These are phyloP conservation scores for Lasioglossum oenotherae DNA, from an alignment of 2,888 invertebrate species.

Conservation along the genomic window DNA sequence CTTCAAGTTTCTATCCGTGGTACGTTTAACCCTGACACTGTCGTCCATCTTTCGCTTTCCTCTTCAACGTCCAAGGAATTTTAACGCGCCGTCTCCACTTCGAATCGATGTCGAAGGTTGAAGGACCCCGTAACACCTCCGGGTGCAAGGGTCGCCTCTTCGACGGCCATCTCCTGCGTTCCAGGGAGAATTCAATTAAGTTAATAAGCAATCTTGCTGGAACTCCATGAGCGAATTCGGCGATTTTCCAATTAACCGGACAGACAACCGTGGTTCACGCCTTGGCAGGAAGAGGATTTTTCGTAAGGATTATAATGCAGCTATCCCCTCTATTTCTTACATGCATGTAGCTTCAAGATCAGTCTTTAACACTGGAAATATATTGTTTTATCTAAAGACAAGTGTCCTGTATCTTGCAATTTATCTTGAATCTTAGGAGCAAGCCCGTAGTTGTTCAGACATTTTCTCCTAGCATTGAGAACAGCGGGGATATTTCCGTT, in stretches of 20 bases:
- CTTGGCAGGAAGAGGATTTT: background rate
- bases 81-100: background rate
- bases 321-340: background rate
- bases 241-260: conserved; percentile 20
- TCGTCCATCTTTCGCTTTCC: background rate
- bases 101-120: conserved; percentile 4
- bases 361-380: background rate
- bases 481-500: background rate
- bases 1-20: too few relatives aligned
- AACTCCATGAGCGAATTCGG: background rate
- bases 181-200: conserved; percentile 37
- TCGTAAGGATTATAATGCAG: background rate
- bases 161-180: background rate
- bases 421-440: too few relatives aligned
- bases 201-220: conserved; percentile 19
- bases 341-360: background rate
- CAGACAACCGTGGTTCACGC: conserved; percentile 25
- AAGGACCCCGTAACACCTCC: conserved; percentile 20
- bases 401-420: background rate
- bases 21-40: background rate
- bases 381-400: background rate
- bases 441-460: background rate
- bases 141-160: conserved; percentile 13
- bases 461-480: background rate
- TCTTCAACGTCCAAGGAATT: background rate